These are phyloP conservation scores for Chymomyza fuscimana DNA, from an alignment of 2,888 invertebrate genomes.

Conservation along the genomic window DNA sequence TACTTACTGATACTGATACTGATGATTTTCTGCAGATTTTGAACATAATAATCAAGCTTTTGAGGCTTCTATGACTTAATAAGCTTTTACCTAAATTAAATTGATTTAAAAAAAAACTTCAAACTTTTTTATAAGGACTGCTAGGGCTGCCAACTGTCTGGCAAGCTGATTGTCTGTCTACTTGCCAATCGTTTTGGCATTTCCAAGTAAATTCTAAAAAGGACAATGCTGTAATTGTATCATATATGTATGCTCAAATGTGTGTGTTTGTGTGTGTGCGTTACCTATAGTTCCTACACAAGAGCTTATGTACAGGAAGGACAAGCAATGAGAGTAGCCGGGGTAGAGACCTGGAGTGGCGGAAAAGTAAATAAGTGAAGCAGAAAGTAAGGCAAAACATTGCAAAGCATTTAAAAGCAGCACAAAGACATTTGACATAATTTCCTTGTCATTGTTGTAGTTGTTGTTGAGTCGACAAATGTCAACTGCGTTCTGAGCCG, in stretches of 20 bases:
- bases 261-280: background rate
- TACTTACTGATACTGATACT: too few relatives aligned
- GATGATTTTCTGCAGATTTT: too few relatives aligned
- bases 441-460: constrained; percentile 38
- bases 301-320: constrained; percentile 4
- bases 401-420: constrained; percentile 10
- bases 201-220: constrained; percentile 37
- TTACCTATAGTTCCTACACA: background rate
- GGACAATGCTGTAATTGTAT: background rate
- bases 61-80: too few relatives aligned
- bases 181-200: constrained; percentile 16
- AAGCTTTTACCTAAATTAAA: too few relatives aligned
- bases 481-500: constrained; percentile 13
- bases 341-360: background rate
- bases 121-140: constrained; percentile 8
- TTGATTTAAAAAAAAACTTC: background rate
- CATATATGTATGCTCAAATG: background rate
- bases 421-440: constrained; percentile 59
- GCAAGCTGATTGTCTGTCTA: background rate
- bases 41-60: too few relatives aligned
- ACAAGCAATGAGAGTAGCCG: background rate
- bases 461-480: constrained; percentile 28
- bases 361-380: constrained; percentile 40
- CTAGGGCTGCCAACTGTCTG: constrained; percentile 10
- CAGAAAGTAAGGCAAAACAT: constrained; percentile 20